A percentile compares a stretch with the other conserved stretches of the same genome.
Evolutionary conservation across 2,797 vertebrate genomes (phyloP).

Genomic region (Coccyzus lansbergi): DNA sequence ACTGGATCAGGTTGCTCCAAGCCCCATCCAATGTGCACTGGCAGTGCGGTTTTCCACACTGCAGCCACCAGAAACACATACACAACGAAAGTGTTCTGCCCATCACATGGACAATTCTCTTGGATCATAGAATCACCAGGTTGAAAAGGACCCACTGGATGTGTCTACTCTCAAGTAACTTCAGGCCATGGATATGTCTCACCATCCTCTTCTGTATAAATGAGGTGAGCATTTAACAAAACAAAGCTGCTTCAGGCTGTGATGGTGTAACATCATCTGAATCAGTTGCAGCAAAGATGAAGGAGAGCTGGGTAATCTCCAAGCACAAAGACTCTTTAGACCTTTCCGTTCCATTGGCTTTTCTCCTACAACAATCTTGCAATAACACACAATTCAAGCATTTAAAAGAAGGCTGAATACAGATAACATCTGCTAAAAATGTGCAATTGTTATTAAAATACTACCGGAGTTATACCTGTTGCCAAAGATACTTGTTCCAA

Average conservation of each 20-base stretch:
- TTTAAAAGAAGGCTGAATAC: background rate
- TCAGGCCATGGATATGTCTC: background rate
- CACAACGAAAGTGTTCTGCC: background rate
- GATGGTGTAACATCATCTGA: background rate
- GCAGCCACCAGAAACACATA: no score
- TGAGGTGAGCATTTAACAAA: background rate
- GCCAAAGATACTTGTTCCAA: background rate
- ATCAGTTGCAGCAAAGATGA: background rate
- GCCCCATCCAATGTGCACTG: no score
- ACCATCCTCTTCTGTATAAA: no score
- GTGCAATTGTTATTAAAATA: background rate
- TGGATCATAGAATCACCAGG: no score
- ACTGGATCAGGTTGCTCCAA: no score
- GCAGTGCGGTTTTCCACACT: no score
- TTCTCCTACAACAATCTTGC: background rate
- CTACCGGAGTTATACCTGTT: background rate
- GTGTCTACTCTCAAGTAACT: background rate
- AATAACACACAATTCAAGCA: background rate
- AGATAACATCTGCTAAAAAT: background rate
- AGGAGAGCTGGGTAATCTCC: background rate
- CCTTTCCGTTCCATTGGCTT: background rate
- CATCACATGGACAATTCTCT: background rate
- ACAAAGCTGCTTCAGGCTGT: background rate
- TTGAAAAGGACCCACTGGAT: no score
- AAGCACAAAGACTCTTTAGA: background rate